Evolutionary conservation across 2,113 vertebrate genomes (phyloP), one percentile per base, ranked within the genome.

Genomic region (Mobula hypostoma): DNA sequence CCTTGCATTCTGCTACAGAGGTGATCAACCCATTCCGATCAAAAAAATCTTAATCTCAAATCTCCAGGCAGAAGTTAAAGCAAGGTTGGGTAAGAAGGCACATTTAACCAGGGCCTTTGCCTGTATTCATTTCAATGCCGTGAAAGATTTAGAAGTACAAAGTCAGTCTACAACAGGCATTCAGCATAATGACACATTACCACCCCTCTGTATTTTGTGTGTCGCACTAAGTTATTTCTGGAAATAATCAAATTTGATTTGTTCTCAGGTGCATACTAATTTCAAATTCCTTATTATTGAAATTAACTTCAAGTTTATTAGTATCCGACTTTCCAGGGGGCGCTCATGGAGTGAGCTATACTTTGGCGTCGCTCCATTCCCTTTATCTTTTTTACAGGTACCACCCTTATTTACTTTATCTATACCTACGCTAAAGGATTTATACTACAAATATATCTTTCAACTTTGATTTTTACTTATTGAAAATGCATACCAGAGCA

Each of bases 121-220:
- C 83, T 63, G 56, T 12, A 58, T 87, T 87, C 24, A 61, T 87
- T 87, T 63, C 83, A 87, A 87, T 87, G 29, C 58, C 58, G 17
- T 87, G 27, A 63, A 87, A 87, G 27, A 87, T 63, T 87, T 29
- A 29, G 27, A 87, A 87, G 83, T 58, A 87, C 24, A n/a, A 87
- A 27, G 83, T 63, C 21, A 63, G 11, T 87, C 29, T 87, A 12
- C 27, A 58, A 21, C 82, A 85, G 24, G 82, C 56, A 56, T 58
- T 58, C 48, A 58, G 24, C 48, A 29, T n/a, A n/a, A 11, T 63
- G 85, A 66, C 0, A 8, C 9, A 63, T 61, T 21, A 85, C 82
- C 21, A 58, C 48, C 2, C 56, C 58, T n/a, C 82, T 87, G 5
- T 36, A 66, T 63, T 63, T 6, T 87, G 27, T 63, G 29, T 83